Base-by-base conservation (phyloP, 2,797 vertebrate species). In the Myotis vivesi region DNA sequence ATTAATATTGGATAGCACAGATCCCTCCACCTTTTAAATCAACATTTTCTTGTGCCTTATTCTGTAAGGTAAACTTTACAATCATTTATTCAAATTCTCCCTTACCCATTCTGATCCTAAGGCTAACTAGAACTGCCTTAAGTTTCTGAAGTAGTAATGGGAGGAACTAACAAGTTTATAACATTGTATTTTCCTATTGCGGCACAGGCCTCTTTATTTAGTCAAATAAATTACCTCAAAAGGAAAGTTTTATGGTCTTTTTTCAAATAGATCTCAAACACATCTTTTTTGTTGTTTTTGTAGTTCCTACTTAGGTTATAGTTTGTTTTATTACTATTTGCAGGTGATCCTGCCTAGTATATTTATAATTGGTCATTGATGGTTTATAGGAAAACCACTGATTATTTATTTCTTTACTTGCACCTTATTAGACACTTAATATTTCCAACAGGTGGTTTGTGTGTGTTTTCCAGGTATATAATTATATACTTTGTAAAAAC, bases 41-140 rank as follows among this genome's bases (percentile, higher is more conserved):
- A 80, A 73, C 68, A 77, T 72, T 90, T 94, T 94, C 76, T 91
- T 68, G 22, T 94, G n/a, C 22, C 28, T 82, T 86, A 81, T 81
- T 92, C 59, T 87, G 92, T 49, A 88, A 88, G 38, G 46, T 36
- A 81, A 94, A 82, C 64, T 89, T 93, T 44, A 64, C 44, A 92
- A 81, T 81, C 72, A 36, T 59, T 87, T 71, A 79, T 44, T 89
- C 62, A 92, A 66, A 38, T 91, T 75, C 11, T 6, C 11, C 8
- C 1, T 73, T 51, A 77, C 51, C 51, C 25, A 86, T 73, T 69
- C 51, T 46, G 28, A 71, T 64, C 19, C 46, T 8, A 83, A 95
- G 69, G 75, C 76, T 85, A 71, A 46, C 44, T 55, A 66, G 53
- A 46, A 28, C 41, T 86, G 11, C 33, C 44, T 57, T 76, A 55